Evolutionary conservation across 2,888 invertebrate genomes (phyloP).

Genomic region (Lampropteryx suffumata): DNA sequence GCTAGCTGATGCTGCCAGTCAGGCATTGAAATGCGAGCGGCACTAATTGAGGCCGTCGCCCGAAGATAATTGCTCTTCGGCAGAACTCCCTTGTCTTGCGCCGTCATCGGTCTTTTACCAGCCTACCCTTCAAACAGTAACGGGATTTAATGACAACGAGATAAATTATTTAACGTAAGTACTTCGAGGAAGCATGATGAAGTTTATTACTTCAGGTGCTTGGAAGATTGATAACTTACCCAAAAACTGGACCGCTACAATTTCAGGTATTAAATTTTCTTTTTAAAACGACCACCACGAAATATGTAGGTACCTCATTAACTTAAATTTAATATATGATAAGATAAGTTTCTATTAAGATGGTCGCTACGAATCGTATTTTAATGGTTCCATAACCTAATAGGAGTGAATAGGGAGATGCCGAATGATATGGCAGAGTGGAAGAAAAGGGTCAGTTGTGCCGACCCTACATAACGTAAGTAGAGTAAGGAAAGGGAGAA

Average conservation of each 20-base stretch:
- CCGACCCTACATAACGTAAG: no score
- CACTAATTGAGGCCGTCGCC: constrained; percentile 50
- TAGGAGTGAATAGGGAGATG: no score
- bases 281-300: background rate
- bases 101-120: constrained; percentile 35
- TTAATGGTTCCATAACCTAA: no score
- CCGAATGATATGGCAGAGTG: no score
- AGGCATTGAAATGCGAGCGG: constrained; percentile 44
- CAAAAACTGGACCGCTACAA: background rate
- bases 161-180: constrained; percentile 36
- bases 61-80: constrained; percentile 41
- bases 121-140: constrained; percentile 39
- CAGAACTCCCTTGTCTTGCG: constrained; percentile 37
- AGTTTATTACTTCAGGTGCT: constrained; percentile 17
- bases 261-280: constrained; percentile 5
- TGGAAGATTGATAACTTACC: constrained; percentile 20
- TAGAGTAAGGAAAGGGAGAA: no score
- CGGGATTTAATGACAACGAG: constrained; percentile 45
- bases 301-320: no score
- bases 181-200: constrained; percentile 28
- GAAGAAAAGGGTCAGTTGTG: no score
- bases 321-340: no score
- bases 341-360: no score
- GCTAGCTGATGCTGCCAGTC: constrained; percentile 21
- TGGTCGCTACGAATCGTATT: no score